Percentiles rank a stretch among this genome's conserved stretches.
phyloP scores from a whole-genome alignment of 2,888 invertebrate species.

The Eilema sororculum region DNA sequence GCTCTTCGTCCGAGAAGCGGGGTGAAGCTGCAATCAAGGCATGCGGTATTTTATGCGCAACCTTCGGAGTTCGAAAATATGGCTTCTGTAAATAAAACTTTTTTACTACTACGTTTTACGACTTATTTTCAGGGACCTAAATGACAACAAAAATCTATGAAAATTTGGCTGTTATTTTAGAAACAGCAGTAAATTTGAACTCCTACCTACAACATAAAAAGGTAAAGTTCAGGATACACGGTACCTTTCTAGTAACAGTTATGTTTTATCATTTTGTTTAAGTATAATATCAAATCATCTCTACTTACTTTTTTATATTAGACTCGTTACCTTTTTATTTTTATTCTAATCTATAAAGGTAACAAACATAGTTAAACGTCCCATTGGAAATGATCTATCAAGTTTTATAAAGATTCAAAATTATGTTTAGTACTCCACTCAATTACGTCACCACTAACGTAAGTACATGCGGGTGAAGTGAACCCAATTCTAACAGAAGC shows the following conservation, averaged over 20 bases:
- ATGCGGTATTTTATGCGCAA: slow-evolving; percentile 16
- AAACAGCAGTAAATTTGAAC: background rate
- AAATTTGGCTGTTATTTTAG: slow-evolving; percentile 14
- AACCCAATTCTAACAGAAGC: background rate
- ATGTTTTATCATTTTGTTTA: no score
- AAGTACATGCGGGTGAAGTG: background rate
- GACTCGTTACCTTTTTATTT: no score
- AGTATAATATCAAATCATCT: background rate
- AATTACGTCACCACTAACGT: background rate
- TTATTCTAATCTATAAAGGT: no score
- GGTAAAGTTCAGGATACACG: no score
- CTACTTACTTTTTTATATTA: background rate
- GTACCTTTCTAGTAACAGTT: no score
- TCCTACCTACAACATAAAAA: background rate
- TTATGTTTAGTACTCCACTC: background rate
- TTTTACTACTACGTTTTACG: slow-evolving; percentile 37
- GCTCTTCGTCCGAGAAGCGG: slow-evolving; percentile 3
- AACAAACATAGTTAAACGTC: no score
- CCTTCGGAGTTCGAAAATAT: slow-evolving; percentile 35
- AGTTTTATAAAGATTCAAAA: background rate
- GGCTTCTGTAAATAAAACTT: slow-evolving; percentile 41
- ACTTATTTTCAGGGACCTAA: slow-evolving; percentile 20
- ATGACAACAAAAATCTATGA: slow-evolving; percentile 11
- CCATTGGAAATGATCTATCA: no score
- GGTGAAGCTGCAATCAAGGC: slow-evolving; percentile 17